Conservation (phyloP, 92 coral and sea anemone genomes). For the Siderastrea radians region DNA sequence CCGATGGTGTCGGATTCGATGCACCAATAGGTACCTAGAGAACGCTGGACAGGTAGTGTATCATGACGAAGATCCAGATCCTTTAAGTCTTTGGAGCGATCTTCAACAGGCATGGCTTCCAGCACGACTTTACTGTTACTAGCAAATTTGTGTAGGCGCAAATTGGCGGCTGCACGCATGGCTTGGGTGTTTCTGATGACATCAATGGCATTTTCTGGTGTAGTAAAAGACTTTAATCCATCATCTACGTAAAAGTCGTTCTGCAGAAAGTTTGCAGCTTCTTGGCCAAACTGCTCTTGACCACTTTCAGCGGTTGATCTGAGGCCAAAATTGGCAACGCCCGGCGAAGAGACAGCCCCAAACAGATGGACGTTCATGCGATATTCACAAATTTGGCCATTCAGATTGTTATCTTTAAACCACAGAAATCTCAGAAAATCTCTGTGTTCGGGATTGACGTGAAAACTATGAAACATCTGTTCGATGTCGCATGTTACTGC, state of each 20-base stretch:
- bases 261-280: too few species aligned
- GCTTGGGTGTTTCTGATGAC: conserved; percentile 42
- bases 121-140: conserved; percentile 45
- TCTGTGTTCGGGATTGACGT: too few species aligned
- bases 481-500: conserved; percentile 72
- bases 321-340: too few species aligned
- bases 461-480: conserved; percentile 75
- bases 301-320: too few species aligned
- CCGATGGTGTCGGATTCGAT: conserved; percentile 54
- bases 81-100: conserved; percentile 63
- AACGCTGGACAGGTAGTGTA: conserved; percentile 59
- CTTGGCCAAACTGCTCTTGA: too few species aligned
- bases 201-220: conserved; percentile 40
- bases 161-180: conserved; percentile 43
- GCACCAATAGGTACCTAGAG: conserved; percentile 71
- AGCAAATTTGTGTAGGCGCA: conserved; percentile 67
- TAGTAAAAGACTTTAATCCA: too few species aligned
- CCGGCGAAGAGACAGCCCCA: too few species aligned
- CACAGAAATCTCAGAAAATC: too few species aligned
- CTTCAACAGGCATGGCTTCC: conserved; percentile 59
- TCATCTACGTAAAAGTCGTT: too few species aligned
- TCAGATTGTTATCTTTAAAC: too few species aligned
- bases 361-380: too few species aligned
- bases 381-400: too few species aligned
- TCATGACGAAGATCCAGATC: conserved; percentile 70